Conservation (phyloP, 2,888 invertebrate genomes). For the Nemapogon koenigi region DNA sequence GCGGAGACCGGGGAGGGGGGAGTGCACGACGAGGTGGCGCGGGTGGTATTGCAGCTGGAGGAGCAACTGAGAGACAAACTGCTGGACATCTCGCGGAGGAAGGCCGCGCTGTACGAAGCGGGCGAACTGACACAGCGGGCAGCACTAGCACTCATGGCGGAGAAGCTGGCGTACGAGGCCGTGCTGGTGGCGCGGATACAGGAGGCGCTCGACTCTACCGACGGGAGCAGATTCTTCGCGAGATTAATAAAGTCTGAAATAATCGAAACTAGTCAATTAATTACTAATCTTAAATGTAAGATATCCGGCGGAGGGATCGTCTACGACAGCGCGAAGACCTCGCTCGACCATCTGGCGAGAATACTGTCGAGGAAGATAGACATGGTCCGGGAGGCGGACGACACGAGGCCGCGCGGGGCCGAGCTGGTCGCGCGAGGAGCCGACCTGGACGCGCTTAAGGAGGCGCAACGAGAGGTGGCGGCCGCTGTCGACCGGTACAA, state of each 20-base stretch:
- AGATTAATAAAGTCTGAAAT: constrained; percentile 72
- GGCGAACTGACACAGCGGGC: constrained; percentile 73
- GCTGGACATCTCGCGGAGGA: constrained; percentile 70
- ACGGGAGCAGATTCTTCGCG: constrained; percentile 64
- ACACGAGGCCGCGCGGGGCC: constrained; percentile 30
- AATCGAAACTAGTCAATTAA: constrained; percentile 78
- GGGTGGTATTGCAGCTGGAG: constrained; percentile 70
- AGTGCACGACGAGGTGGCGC: constrained; percentile 58
- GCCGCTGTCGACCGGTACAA: constrained; percentile 70
- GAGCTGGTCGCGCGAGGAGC: constrained; percentile 48
- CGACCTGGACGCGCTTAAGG: constrained; percentile 56
- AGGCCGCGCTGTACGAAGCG: constrained; percentile 69
- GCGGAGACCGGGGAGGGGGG: constrained; percentile 28
- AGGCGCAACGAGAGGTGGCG: constrained; percentile 67
- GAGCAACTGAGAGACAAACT: constrained; percentile 73
- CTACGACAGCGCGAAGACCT: constrained; percentile 39
- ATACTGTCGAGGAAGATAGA: constrained; percentile 76
- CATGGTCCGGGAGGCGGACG: constrained; percentile 32
- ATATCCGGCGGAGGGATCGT: constrained; percentile 61
- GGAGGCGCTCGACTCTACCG: constrained; percentile 68
- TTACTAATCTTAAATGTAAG: constrained; percentile 74
- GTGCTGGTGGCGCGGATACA: constrained; percentile 73
- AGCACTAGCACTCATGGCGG: constrained; percentile 75
- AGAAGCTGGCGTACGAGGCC: constrained; percentile 82
- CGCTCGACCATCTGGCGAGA: constrained; percentile 76